Evolutionary conservation across 2,113 vertebrate genomes (phyloP), one percentile per base, ranked within the genome.

Genomic region (Pheucticus melanocephalus): DNA sequence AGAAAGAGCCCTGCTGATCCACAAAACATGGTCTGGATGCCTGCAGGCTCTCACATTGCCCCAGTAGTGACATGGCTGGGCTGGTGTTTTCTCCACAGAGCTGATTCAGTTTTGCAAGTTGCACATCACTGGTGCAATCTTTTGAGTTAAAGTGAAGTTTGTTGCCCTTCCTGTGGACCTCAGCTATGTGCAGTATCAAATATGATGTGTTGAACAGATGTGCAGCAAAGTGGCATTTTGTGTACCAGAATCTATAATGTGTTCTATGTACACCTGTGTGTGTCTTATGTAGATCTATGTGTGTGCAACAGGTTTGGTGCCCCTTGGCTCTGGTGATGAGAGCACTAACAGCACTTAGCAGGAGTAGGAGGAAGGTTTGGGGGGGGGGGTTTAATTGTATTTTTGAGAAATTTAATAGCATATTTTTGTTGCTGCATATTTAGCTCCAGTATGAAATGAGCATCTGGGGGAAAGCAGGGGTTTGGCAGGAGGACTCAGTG

Each of bases 121-220:
- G 39, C 64, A 50, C 5, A 5, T 50, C 18, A n/a, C 5, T 2
- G 5, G 27, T 9, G 11, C 69, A 70, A 33, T 25, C 44, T 42
- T 53, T 39, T 39, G 69, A 37, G 42, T 59, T 40, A 27, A 82
- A 54, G 45, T 53, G 31, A 35, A 64, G 22, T 30, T 56, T 19
- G 17, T 63, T 82, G 1, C 9, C 12, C 61, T 90, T 90, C 35
- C 30, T 15, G 5, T 47, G 79, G 25, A 69, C 17, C 44, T 76
- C 56, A 71, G 42, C 66, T 69, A 10, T 19, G 45, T 53, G 30
- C 57, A 48, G 11, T 42, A 23, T 48, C 15, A 10, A 23, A 53
- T 19, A 5, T 0, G 3, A 40, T 0, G 0, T 6, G 5, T 31
- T 31, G 80, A 76, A 28, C 63, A 33, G 35, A 50, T 16, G 35